These are phyloP conservation scores for Xylota segnis DNA, from an alignment of 2,888 invertebrate genomes.

Conservation along the genomic window DNA sequence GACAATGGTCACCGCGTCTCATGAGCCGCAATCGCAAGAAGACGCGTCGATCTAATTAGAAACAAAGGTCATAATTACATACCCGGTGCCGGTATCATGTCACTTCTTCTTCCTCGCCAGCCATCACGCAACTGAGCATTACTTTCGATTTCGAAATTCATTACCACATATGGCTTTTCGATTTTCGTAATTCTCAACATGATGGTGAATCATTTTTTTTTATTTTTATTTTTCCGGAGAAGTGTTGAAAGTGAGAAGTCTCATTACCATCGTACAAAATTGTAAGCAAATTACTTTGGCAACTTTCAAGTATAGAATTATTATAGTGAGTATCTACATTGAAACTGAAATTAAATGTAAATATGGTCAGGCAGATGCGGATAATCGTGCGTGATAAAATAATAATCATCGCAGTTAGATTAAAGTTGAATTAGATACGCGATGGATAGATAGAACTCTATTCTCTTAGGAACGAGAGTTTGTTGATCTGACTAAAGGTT, in stretches of 20 bases:
- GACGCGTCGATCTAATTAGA: constrained; percentile 42
- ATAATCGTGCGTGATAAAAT: constrained; percentile 18
- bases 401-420: constrained; percentile 12
- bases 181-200: constrained; percentile 56
- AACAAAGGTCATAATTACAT: constrained; percentile 41
- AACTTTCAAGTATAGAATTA: constrained; percentile 51
- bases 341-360: constrained; percentile 23
- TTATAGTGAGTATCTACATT: not conserved
- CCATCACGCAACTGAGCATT: constrained; percentile 57
- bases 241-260: constrained; percentile 53
- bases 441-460: not conserved
- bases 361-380: constrained; percentile 20
- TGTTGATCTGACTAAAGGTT: constrained; percentile 1
- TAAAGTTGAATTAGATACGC: constrained; percentile 28
- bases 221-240: not conserved
- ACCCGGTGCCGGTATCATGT: constrained; percentile 10
- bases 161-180: constrained; percentile 56
- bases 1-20: constrained; percentile 11
- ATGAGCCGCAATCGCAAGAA: constrained; percentile 10
- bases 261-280: constrained; percentile 58
- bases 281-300: constrained; percentile 53
- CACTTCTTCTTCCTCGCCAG: constrained; percentile 28
- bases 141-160: constrained; percentile 64
- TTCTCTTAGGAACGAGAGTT: constrained; percentile 6
- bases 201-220: constrained; percentile 14